Conservation (phyloP, 2,888 invertebrate species). For the Drosophila kambysellisi region DNA sequence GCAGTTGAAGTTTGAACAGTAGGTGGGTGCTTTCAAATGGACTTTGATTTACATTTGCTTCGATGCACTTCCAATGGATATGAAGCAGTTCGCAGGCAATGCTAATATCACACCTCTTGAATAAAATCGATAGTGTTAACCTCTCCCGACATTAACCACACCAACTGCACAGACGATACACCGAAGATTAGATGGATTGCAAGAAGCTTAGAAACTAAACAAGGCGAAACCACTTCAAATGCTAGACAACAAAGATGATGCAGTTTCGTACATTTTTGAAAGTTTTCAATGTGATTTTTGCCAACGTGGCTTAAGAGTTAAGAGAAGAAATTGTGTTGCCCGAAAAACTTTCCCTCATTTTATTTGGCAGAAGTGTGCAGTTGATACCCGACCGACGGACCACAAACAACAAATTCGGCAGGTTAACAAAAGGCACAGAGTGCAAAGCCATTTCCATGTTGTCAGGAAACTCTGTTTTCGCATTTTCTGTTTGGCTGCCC, state of each 20-base stretch:
- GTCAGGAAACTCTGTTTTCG: conserved; percentile 29
- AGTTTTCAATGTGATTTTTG: background rate
- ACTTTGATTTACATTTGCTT: conserved; percentile 46
- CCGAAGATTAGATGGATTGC: background rate
- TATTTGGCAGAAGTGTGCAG: conserved; percentile 14
- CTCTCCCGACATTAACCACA: conserved; percentile 4
- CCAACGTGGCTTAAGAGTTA: background rate
- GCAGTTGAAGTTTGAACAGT: conserved; percentile 33
- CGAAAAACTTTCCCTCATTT: background rate
- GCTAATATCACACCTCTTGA: conserved; percentile 13
- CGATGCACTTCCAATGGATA: conserved; percentile 32
- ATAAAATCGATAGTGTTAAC: conserved; percentile 29
- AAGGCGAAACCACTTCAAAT: background rate
- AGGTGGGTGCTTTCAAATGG: conserved; percentile 32
- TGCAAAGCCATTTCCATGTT: conserved; percentile 21
- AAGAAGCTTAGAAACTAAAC: background rate
- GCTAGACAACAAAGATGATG: background rate
- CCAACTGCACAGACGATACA: background rate
- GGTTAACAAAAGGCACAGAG: conserved; percentile 25
- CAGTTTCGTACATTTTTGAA: background rate
- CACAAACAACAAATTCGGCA: conserved; percentile 15
- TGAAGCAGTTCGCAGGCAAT: conserved; percentile 15
- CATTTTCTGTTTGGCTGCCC: conserved; percentile 26
- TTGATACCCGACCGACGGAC: background rate
- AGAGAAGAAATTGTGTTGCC: conserved; percentile 2